Evolutionary conservation across 2,797 vertebrate genomes (phyloP), one percentile per base, ranked within the genome.

Genomic region (Pelobates cultripes): DNA sequence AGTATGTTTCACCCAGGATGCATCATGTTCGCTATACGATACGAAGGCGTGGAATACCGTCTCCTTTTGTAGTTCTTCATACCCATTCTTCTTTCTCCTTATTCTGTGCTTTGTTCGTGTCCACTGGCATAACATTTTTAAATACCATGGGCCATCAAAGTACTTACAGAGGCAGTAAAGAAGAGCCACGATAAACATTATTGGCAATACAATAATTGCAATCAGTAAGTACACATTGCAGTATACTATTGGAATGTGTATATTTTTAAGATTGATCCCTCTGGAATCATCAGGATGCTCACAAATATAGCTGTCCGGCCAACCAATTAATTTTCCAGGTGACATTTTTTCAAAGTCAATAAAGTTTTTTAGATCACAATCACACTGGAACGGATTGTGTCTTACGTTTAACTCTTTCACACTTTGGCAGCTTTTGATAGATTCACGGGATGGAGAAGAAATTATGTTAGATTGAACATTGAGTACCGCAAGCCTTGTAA

Each of bases 111-210:
- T 97, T 3, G 93, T 93, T 86, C 89, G 94, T n/a, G 94, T 93
- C 96, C 96, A 99, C 86, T 95, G 93, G 91, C 90, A 96, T 14
- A 91, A 90, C 96, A 97, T 98, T 70, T 91, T 82, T 1, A 91
- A 66, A 81, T 97, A 99, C 97, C 97, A 99, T 4, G 87, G 95
- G 53, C 93, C 74, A 0, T 99, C 97, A 66, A 95, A 86, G 73
- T 47, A 87, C 73, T 90, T 78, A 83, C 96, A 98, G 76, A 97
- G 2, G 6, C 85, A 74, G 63, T 89, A 80, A 84, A 91, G 5
- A 0, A 0, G 55, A 0, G 87, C 61, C 14, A 91, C 86, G 40
- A 93, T 3, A 45, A 79, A 2, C n/a, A 95, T 83, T 0, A 90
- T 75, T 45, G 92, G 91, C 45, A 89, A 84, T 83, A 95, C 87